A percentile compares a stretch with the other conserved stretches of the same genome.
These are phyloP conservation scores for Eonycteris spelaea DNA, from an alignment of 2,113 vertebrate species.

Conservation along the genomic window DNA sequence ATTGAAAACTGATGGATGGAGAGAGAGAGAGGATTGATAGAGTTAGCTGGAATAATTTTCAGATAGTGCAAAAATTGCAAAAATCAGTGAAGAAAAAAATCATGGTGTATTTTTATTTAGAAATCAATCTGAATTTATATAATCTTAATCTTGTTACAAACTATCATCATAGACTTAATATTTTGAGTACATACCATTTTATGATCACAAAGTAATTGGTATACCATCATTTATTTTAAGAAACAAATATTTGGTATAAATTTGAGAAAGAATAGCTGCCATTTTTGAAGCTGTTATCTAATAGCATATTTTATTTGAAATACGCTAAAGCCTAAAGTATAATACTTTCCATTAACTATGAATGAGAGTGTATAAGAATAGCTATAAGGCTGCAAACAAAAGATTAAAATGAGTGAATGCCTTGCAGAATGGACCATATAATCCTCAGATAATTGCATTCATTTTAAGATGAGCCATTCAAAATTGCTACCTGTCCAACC, in stretches of 20 bases:
- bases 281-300: conserved; percentile 60
- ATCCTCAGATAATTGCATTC: conserved; percentile 73
- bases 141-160: neutral
- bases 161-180: neutral
- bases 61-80: neutral
- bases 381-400: conserved; percentile 69
- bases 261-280: conserved; percentile 50
- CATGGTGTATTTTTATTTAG: neutral
- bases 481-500: conserved; percentile 65
- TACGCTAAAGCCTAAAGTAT: conserved; percentile 40
- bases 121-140: neutral
- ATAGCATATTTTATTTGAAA: conserved; percentile 64
- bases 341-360: conserved; percentile 62
- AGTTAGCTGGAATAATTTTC: neutral
- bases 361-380: conserved; percentile 44
- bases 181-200: neutral
- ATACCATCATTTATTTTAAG: conserved; percentile 11
- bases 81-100: neutral
- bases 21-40: neutral
- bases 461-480: conserved; percentile 70
- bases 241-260: conserved; percentile 61
- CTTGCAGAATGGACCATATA: conserved; percentile 52
- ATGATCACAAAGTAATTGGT: conserved; percentile 21
- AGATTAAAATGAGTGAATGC: conserved; percentile 72
- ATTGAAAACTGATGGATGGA: neutral